phyloP scores from a whole-genome alignment of 2,888 invertebrate species.

The Drosophila neonasuta region DNA sequence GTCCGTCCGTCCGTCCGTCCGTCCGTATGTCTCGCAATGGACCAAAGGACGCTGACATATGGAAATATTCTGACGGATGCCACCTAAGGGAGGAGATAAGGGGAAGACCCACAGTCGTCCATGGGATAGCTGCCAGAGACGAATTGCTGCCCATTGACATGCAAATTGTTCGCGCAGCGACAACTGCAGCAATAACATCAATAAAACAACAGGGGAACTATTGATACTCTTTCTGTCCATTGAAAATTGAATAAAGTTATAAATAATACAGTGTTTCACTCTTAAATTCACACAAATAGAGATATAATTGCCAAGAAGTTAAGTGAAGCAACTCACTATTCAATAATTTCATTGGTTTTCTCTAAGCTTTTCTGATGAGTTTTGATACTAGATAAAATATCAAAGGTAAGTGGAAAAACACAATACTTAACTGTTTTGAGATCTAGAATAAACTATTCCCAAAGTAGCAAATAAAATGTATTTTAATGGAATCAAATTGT shows the following conservation, averaged over 20 bases:
- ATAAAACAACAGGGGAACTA: slow-evolving; percentile 16
- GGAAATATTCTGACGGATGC: slow-evolving; percentile 70
- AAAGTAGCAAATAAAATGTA: too few relatives aligned
- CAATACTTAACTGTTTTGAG: too few relatives aligned
- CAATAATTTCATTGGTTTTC: too few relatives aligned
- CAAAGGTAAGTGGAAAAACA: too few relatives aligned
- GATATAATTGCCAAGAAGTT: too few relatives aligned
- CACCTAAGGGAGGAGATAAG: slow-evolving; percentile 11
- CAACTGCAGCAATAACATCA: slow-evolving; percentile 38
- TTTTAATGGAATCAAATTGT: too few relatives aligned
- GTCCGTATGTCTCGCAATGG: slow-evolving; percentile 35
- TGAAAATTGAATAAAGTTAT: background rate
- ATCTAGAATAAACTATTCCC: too few relatives aligned
- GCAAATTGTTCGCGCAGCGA: slow-evolving; percentile 64
- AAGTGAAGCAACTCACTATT: too few relatives aligned
- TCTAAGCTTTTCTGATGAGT: too few relatives aligned
- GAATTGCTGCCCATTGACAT: slow-evolving; percentile 72
- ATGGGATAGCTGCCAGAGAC: slow-evolving; percentile 39
- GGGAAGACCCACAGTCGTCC: background rate
- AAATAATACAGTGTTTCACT: background rate
- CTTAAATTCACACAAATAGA: too few relatives aligned
- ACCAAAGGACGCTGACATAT: slow-evolving; percentile 67
- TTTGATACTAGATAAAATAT: too few relatives aligned
- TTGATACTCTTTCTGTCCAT: slow-evolving; percentile 29
- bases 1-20: too few relatives aligned